Conservation (phyloP, 2,888 invertebrate genomes). For the Cheilosia urbana region DNA sequence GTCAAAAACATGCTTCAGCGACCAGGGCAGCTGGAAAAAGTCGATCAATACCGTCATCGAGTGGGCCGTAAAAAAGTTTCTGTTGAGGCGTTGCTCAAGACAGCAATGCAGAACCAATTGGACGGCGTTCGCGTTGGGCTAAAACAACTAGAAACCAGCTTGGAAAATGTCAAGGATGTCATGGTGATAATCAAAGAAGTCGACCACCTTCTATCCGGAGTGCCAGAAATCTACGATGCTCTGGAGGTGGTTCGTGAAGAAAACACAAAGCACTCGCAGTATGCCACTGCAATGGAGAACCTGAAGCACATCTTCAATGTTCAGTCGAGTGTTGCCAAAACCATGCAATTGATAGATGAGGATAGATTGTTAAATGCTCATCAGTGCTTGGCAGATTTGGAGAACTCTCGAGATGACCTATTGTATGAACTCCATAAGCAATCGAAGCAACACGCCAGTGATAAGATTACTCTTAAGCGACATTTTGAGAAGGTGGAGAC, state of each 20-base stretch:
- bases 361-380: conserved; percentile 97
- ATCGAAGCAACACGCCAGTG: conserved; percentile 93
- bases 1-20: conserved; percentile 96
- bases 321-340: conserved; percentile 97
- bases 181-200: conserved; percentile 90
- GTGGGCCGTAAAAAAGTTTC: conserved; percentile 83
- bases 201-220: conserved; percentile 89
- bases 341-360: conserved; percentile 96
- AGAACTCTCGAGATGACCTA: conserved; percentile 97
- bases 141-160: conserved; percentile 93
- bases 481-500: conserved; percentile 98
- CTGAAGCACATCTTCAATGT: conserved; percentile 99
- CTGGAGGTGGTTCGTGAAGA: conserved; percentile 95
- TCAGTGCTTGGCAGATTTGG: conserved; percentile 96
- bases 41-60: conserved; percentile 84
- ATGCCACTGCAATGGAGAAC: conserved; percentile 99
- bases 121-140: conserved; percentile 98
- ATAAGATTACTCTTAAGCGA: conserved; percentile 95
- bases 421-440: conserved; percentile 96
- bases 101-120: conserved; percentile 99
- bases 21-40: conserved; percentile 97
- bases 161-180: conserved; percentile 92
- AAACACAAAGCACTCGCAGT: conserved; percentile 97
- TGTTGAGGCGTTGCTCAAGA: conserved; percentile 88
- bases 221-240: conserved; percentile 91